Evolutionary conservation across 2,113 vertebrate genomes (phyloP).

Genomic region (Phaethon lepturus): DNA sequence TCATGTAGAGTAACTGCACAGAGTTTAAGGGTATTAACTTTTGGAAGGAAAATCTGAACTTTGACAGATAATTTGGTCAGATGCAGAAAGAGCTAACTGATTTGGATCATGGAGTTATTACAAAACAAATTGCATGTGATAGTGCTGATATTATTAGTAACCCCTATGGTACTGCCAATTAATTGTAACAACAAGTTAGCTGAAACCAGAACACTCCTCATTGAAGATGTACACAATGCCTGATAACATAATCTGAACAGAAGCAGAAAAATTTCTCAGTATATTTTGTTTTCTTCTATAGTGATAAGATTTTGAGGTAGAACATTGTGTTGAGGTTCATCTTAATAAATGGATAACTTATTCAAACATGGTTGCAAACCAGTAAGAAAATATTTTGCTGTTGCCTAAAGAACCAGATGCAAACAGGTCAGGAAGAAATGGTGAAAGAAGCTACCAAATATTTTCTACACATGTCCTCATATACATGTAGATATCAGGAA

Average conservation of each 20-base stretch:
- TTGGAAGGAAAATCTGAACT: slow-evolving; percentile 34
- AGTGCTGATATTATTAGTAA: slow-evolving; percentile 35
- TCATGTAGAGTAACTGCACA: not conserved
- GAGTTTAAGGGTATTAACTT: slow-evolving; percentile 26
- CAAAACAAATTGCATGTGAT: slow-evolving; percentile 42
- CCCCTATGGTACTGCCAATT: not conserved
- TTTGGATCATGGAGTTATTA: slow-evolving; percentile 26
- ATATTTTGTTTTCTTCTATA: not conserved
- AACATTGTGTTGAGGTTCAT: not conserved
- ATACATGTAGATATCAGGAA: not conserved
- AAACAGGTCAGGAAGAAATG: not conserved
- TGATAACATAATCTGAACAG: not conserved
- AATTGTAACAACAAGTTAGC: not conserved
- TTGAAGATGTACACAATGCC: not conserved
- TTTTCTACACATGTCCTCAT: not conserved
- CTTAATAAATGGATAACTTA: not conserved
- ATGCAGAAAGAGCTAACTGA: slow-evolving; percentile 28
- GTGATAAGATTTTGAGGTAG: not conserved
- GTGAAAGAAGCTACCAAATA: not conserved
- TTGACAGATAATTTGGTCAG: slow-evolving; percentile 24
- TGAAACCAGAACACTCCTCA: not conserved
- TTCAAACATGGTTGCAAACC: not conserved
- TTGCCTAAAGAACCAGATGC: not conserved
- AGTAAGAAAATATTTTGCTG: not conserved
- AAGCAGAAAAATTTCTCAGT: not conserved